Conservation (phyloP, 2,113 vertebrate genomes). For the Ardeotis arabs region DNA sequence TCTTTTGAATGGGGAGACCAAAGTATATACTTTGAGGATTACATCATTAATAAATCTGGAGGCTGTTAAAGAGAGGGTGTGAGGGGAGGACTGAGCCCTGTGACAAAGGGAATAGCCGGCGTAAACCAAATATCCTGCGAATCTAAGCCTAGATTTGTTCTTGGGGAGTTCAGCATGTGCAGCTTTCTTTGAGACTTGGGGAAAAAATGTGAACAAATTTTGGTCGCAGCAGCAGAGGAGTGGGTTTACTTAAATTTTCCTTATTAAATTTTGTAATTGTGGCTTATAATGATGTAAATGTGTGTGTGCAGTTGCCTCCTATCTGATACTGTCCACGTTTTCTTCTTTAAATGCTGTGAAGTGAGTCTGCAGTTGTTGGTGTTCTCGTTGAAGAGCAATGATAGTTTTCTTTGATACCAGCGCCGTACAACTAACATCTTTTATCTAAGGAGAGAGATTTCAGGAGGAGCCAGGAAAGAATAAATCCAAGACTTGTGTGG, state of each 20-base stretch:
- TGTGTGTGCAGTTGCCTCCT: background rate
- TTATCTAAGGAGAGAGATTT: background rate
- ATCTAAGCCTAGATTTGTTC: background rate
- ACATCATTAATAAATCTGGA: background rate
- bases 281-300: accelerated
- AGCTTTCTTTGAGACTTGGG: background rate
- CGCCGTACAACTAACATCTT: accelerated
- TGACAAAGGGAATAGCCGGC: background rate
- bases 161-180: background rate
- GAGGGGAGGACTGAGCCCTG: background rate
- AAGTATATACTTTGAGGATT: background rate
- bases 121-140: background rate
- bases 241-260: background rate
- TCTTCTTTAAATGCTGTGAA: too few species aligned
- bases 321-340: accelerated
- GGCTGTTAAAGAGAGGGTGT: background rate
- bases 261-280: accelerated
- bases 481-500: background rate
- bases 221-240: background rate
- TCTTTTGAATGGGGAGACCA: background rate
- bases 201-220: accelerated
- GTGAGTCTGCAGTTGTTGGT: accelerated
- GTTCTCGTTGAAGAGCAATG: accelerated
- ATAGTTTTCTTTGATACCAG: background rate
- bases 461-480: background rate